These are phyloP conservation scores for Coptodon rendalli DNA, from an alignment of 2,113 vertebrate genomes.

Conservation along the genomic window DNA sequence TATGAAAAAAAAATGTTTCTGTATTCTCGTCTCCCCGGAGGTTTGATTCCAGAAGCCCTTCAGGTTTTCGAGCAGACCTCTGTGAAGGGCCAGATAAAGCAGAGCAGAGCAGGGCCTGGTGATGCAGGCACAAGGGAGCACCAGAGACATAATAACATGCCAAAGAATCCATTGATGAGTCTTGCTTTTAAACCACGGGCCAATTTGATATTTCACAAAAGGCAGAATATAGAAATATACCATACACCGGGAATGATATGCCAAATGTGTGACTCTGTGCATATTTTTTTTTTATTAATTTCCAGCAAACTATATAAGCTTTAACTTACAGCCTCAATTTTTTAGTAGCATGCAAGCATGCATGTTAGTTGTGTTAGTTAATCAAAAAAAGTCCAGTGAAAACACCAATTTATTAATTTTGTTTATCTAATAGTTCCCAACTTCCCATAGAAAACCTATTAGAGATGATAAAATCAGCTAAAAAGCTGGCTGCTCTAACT, in stretches of 20 bases:
- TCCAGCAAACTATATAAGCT: background rate
- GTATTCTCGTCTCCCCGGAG: constrained; percentile 55
- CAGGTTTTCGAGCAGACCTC: constrained; percentile 66
- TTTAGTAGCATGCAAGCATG: background rate
- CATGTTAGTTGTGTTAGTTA: background rate
- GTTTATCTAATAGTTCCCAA: background rate
- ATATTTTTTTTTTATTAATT: background rate
- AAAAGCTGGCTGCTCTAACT: background rate
- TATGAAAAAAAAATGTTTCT: constrained; percentile 27
- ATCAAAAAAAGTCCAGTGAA: background rate
- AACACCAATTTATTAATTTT: background rate
- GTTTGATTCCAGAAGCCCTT: constrained; percentile 68
- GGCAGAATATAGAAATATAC: background rate
- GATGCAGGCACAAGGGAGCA: constrained; percentile 14
- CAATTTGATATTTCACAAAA: background rate
- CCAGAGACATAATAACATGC: constrained; percentile 40
- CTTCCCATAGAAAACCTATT: background rate
- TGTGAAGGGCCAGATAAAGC: constrained; percentile 70
- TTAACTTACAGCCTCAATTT: background rate
- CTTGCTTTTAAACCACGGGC: constrained; percentile 16
- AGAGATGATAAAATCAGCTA: background rate
- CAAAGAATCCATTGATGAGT: constrained; percentile 13
- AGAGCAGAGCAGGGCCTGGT: constrained; percentile 48
- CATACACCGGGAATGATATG: background rate
- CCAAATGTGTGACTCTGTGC: background rate